These are phyloP conservation scores for Sisyra nigra DNA, from an alignment of 2,888 invertebrate genomes.

Conservation along the genomic window DNA sequence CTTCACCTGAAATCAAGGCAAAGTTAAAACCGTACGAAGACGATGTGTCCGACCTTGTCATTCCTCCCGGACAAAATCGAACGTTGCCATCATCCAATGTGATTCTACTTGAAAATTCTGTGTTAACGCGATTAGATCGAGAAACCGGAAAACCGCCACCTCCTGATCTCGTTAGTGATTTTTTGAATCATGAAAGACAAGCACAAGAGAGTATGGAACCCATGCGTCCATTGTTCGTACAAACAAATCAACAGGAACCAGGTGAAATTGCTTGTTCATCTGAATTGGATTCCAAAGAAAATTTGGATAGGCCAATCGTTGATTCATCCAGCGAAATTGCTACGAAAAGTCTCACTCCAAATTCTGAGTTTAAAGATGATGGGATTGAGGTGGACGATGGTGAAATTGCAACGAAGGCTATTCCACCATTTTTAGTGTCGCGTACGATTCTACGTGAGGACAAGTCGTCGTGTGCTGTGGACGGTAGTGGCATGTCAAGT, in stretches of 20 bases:
- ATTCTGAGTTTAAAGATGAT: conserved; percentile 11
- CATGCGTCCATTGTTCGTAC: no score
- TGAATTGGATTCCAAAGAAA: no score
- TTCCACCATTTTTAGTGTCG: conserved; percentile 19
- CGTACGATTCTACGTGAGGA: conserved; percentile 10
- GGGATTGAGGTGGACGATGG: conserved; percentile 10
- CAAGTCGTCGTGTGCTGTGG: background rate
- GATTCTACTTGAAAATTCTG: background rate
- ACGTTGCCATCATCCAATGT: conserved; percentile 3
- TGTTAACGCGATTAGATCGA: background rate
- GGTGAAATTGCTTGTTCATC: no score
- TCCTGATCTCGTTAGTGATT: no score
- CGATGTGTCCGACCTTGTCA: conserved; percentile 14
- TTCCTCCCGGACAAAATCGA: conserved; percentile 7
- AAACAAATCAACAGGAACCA: no score
- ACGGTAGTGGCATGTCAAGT: background rate
- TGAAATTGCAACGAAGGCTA: conserved; percentile 13
- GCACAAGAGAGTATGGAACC: no score
- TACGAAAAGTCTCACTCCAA: no score
- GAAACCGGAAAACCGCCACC: no score
- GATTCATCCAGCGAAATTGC: no score
- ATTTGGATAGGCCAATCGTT: no score
- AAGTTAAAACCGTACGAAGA: conserved; percentile 23
- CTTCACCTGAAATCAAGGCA: conserved; percentile 52
- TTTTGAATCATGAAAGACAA: no score